These are phyloP conservation scores for Macrostomum cliftonense DNA, from an alignment of 2,888 invertebrate genomes.

Conservation along the genomic window DNA sequence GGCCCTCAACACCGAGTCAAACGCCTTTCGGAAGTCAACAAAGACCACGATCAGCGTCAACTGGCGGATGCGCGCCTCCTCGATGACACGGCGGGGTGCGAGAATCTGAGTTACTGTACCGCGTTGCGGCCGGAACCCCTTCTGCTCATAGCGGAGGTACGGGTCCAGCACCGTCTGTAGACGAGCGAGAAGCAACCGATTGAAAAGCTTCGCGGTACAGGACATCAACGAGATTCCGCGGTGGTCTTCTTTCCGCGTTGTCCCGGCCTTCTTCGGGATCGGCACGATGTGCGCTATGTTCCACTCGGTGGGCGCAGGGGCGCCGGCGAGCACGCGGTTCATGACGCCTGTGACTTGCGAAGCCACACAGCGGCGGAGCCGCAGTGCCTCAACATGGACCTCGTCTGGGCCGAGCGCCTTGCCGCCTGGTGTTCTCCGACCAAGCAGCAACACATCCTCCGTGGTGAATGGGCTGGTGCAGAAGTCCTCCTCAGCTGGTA, in stretches of 20 bases:
- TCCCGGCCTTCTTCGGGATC: conserved; percentile 2
- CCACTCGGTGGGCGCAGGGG: not conserved
- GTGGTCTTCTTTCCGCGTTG: conserved; percentile 2
- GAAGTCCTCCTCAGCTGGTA: too few relatives aligned
- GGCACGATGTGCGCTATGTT: not conserved
- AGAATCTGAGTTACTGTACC: conserved; percentile 1
- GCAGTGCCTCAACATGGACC: too few relatives aligned
- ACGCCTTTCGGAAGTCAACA: conserved; percentile 9
- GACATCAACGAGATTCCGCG: conserved; percentile 3
- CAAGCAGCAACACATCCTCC: too few relatives aligned
- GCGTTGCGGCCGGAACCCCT: conserved; percentile 3
- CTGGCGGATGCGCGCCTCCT: conserved; percentile 3
- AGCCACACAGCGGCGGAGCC: too few relatives aligned
- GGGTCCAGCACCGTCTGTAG: not conserved
- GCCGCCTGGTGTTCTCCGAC: too few relatives aligned
- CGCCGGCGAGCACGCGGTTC: too few relatives aligned
- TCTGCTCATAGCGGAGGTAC: not conserved
- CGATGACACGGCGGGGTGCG: conserved; percentile 1
- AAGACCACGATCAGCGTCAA: conserved; percentile 5
- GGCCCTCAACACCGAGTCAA: conserved; percentile 5
- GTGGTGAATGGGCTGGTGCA: too few relatives aligned
- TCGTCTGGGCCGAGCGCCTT: too few relatives aligned
- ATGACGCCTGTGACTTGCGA: too few relatives aligned
- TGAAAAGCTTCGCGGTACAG: conserved; percentile 3
- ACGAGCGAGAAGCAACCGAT: not conserved